phyloP scores from a whole-genome alignment of 2,113 vertebrate genomes.

The Vidua macroura region DNA sequence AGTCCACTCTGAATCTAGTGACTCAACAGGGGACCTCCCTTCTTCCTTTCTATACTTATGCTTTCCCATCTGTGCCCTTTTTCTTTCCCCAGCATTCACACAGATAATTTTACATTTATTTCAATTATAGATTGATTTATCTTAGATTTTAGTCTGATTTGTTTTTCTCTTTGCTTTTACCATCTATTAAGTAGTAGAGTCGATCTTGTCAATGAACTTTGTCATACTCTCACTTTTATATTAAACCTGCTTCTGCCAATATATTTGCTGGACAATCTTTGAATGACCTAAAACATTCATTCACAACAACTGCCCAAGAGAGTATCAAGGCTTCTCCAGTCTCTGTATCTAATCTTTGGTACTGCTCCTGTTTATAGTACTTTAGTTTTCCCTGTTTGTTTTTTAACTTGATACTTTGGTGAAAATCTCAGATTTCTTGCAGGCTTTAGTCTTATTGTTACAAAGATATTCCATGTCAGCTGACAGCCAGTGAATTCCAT shows the following conservation, averaged over 20 bases:
- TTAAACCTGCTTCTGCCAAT: not conserved
- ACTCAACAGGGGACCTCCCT: not conserved
- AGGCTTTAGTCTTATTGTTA: not conserved
- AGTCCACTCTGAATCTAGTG: not conserved
- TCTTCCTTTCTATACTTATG: not conserved
- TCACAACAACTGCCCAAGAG: fast-evolving
- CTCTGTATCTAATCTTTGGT: not conserved
- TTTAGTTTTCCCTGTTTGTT: fast-evolving
- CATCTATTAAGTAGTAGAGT: not conserved
- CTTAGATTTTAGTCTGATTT: not conserved
- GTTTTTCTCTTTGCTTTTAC: not conserved
- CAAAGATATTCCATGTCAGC: not conserved
- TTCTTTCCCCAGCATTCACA: not conserved
- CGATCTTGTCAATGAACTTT: not conserved
- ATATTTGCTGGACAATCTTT: not conserved
- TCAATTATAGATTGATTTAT: not conserved
- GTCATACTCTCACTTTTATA: not conserved
- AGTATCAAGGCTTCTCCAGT: not conserved
- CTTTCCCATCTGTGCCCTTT: not conserved
- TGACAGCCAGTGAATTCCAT: fast-evolving
- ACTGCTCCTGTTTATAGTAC: not conserved
- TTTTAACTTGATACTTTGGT: not conserved
- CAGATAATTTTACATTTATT: fast-evolving
- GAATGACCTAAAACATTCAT: not conserved
- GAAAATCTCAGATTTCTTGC: not conserved